Conservation (phyloP, 2,797 vertebrate species). For the Lycodopsis pacificus region DNA sequence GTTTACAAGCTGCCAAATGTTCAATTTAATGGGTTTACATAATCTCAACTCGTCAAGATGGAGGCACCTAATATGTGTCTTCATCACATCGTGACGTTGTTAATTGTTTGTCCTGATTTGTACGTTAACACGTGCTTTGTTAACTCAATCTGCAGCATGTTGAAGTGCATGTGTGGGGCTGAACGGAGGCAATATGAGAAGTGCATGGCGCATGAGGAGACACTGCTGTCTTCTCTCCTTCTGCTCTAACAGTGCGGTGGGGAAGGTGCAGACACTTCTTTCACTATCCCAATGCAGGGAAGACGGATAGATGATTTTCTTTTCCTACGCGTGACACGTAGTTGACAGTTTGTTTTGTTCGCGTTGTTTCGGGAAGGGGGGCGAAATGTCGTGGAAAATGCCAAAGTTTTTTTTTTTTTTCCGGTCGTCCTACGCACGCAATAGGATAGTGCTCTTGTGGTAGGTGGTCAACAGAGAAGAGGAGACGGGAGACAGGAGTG, state of each 20-base stretch:
- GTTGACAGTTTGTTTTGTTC: slow-evolving; percentile 40
- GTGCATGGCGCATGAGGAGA: slow-evolving; percentile 48
- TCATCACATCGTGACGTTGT: not conserved
- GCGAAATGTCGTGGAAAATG: slow-evolving; percentile 43
- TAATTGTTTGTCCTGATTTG: not conserved
- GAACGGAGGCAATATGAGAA: slow-evolving; percentile 54
- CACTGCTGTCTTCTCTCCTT: slow-evolving; percentile 46
- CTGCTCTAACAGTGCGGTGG: slow-evolving; percentile 28
- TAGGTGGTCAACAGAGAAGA: slow-evolving; percentile 47
- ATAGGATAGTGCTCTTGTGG: slow-evolving; percentile 20
- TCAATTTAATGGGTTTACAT: not conserved
- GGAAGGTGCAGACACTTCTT: slow-evolving; percentile 26
- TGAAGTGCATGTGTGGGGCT: slow-evolving; percentile 13
- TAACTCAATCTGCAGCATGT: not conserved
- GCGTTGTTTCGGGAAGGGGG: slow-evolving; percentile 22
- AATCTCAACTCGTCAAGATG: not conserved
- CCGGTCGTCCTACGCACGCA: slow-evolving; percentile 31
- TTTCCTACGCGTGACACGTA: not conserved
- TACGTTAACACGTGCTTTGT: not conserved
- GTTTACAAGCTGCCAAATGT: not conserved
- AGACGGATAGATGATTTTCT: not conserved
- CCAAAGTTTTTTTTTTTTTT: slow-evolving; percentile 52
- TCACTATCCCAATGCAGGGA: slow-evolving; percentile 35
- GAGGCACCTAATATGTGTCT: slow-evolving; percentile 1
- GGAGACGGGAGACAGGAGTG: slow-evolving; percentile 40